A percentile compares a stretch with the other conserved stretches of the same genome.
phyloP scores from a whole-genome alignment of 2,888 invertebrate species.

The Eupithecia subfuscata region DNA sequence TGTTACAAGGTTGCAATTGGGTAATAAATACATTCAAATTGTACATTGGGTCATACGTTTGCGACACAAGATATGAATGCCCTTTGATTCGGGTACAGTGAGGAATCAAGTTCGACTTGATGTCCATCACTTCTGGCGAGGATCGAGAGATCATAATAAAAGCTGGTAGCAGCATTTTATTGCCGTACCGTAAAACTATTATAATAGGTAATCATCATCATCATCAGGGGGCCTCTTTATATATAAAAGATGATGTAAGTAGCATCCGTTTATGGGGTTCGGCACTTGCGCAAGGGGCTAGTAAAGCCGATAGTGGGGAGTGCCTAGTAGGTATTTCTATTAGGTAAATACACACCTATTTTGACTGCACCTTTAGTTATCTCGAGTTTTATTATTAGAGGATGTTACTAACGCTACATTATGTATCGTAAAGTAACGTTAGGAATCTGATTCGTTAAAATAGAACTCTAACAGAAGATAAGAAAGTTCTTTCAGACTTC shows the following conservation, averaged over 20 bases:
- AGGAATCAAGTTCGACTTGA: not conserved
- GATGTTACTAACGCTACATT: no score
- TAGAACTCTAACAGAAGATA: no score
- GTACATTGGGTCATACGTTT: conserved; percentile 1
- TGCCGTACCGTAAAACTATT: not conserved
- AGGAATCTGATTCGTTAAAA: no score
- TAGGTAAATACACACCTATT: not conserved
- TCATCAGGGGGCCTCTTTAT: no score
- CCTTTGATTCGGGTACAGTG: not conserved
- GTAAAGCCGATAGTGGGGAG: no score
- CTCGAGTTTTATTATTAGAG: not conserved
- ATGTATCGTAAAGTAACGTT: no score
- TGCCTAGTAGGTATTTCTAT: not conserved
- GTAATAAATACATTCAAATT: not conserved
- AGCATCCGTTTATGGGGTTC: no score
- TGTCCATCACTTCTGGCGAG: not conserved
- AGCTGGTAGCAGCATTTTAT: not conserved
- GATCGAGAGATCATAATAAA: not conserved
- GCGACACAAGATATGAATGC: not conserved
- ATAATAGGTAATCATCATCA: not conserved
- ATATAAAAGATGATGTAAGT: no score
- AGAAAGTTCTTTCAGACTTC: not conserved
- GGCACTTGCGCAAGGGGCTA: no score
- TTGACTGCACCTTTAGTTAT: not conserved
- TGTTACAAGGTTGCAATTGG: not conserved